Evolutionary conservation across 2,797 vertebrate species (phyloP).

Genomic region (Mus minutoides): DNA sequence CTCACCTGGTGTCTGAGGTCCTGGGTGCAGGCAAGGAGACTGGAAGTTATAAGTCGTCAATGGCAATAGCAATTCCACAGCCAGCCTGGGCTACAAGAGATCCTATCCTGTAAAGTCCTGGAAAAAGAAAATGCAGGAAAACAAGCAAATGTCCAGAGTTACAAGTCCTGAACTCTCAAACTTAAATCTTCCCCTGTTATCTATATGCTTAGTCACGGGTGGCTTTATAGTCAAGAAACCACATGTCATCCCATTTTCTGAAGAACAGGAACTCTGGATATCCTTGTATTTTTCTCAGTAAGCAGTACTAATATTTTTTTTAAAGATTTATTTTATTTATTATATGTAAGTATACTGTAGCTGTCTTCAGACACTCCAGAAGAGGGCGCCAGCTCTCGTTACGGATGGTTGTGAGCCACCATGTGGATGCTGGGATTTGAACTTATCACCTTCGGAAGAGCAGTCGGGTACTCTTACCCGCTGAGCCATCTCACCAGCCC

Average conservation of each 20-base stretch:
- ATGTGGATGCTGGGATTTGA: no score
- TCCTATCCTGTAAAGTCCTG: neutral
- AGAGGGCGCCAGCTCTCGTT: no score
- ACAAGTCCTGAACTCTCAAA: neutral
- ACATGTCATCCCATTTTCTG: constrained; percentile 12
- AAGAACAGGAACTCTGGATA: neutral
- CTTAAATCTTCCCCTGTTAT: constrained; percentile 7
- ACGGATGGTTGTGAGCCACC: no score
- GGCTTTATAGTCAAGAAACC: neutral
- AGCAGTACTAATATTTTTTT: neutral
- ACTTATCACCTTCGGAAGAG: no score
- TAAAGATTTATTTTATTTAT: no score
- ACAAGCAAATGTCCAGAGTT: constrained; percentile 9
- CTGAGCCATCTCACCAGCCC: no score
- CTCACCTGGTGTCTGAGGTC: neutral
- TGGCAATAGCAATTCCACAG: neutral
- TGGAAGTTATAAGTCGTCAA: neutral
- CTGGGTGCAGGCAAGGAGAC: neutral
- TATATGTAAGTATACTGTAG: no score
- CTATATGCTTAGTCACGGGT: constrained; percentile 6
- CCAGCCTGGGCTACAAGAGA: neutral
- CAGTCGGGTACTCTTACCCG: no score
- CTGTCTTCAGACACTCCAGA: no score
- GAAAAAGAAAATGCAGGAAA: neutral
- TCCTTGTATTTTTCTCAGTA: constrained; percentile 12